A percentile compares a stretch with the other conserved stretches of the same genome.
Evolutionary conservation across 1,140 invertebrate species (phyloP).

Genomic region (Chymomyza costata): DNA sequence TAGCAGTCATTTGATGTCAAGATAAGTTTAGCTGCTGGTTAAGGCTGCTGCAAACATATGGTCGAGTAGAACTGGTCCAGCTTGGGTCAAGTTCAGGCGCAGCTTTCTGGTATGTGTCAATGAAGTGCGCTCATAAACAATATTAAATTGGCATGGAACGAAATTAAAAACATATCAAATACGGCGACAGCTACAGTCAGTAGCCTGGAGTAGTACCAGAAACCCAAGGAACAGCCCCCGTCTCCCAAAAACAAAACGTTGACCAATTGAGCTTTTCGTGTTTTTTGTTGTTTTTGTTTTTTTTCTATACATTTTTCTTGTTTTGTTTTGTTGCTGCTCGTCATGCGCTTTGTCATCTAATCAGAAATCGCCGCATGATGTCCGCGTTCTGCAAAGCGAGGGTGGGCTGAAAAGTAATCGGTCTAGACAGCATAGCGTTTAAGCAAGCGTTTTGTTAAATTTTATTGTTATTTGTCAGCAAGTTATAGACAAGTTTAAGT

Average conservation of each 20-base stretch:
- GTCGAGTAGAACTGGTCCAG: too few relatives aligned
- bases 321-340: slow-evolving; percentile 19
- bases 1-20: slow-evolving; percentile 18
- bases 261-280: background rate
- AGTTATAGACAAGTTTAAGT: too few relatives aligned
- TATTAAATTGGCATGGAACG: background rate
- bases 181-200: slow-evolving; percentile 24
- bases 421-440: too few relatives aligned
- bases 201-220: background rate
- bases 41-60: too few relatives aligned
- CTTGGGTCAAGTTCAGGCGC: too few relatives aligned
- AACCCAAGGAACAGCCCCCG: background rate
- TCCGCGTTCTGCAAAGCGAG: slow-evolving; percentile 16
- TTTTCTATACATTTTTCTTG: slow-evolving; percentile 19
- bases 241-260: background rate
- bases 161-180: slow-evolving; percentile 32
- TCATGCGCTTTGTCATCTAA: slow-evolving; percentile 63
- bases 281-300: slow-evolving; percentile 2
- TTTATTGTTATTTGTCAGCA: too few relatives aligned
- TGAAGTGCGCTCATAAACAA: background rate
- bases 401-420: too few relatives aligned
- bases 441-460: too few relatives aligned
- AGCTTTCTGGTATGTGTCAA: too few relatives aligned
- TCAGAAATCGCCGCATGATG: slow-evolving; percentile 68
- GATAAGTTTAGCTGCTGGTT: background rate